These are phyloP conservation scores for Dynastes grantii DNA, from an alignment of 2,888 invertebrate species.

Conservation along the genomic window DNA sequence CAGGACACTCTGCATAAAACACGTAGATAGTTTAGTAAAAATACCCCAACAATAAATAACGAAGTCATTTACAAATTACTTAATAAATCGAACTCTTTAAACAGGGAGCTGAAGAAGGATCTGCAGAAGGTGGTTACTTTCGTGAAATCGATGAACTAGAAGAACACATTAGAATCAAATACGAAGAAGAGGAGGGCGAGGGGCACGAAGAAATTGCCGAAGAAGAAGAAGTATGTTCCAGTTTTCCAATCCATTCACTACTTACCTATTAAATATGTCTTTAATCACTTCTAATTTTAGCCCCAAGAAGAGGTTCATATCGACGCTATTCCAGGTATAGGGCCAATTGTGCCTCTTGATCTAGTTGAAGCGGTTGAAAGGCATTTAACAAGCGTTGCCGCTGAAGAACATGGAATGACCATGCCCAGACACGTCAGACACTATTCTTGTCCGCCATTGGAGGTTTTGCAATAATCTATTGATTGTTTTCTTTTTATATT, in stretches of 20 bases:
- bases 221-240: constrained; percentile 34
- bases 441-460: constrained; percentile 80
- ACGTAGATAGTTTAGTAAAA: too few species aligned
- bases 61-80: too few species aligned
- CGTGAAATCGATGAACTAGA: constrained; percentile 42
- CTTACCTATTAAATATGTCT: constrained; percentile 15
- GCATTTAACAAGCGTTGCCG: constrained; percentile 73
- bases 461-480: constrained; percentile 63
- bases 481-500: background rate
- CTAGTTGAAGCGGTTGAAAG: constrained; percentile 72
- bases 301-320: constrained; percentile 63
- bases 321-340: constrained; percentile 76
- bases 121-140: constrained; percentile 27
- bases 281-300: constrained; percentile 52
- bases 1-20: too few species aligned
- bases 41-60: too few species aligned
- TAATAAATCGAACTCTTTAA: background rate
- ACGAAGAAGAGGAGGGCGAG: constrained; percentile 16
- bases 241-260: background rate
- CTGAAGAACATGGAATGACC: constrained; percentile 77
- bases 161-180: constrained; percentile 41
- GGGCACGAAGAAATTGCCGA: constrained; percentile 6
- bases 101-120: background rate
- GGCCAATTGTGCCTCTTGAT: constrained; percentile 72
- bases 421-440: constrained; percentile 83